A percentile compares a stretch with the other conserved stretches of the same genome.
Conservation (phyloP, 2,797 vertebrate genomes). For the Sebastes trivittatus region DNA sequence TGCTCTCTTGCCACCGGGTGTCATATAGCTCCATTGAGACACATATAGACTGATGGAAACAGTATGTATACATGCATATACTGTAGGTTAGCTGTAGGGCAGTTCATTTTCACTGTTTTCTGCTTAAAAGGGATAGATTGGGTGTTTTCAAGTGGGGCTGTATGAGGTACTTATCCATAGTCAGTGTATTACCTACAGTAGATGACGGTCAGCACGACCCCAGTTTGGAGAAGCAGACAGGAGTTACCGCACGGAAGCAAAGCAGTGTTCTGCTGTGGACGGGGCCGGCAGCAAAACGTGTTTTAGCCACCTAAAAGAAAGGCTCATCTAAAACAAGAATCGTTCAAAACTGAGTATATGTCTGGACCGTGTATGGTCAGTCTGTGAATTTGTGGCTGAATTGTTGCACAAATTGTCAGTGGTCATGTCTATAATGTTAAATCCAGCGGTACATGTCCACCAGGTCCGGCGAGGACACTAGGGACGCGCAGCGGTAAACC, state of each 20-base stretch:
- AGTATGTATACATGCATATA: not conserved
- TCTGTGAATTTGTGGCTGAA: too few relatives aligned
- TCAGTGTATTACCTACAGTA: not conserved
- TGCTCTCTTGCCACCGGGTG: conserved; percentile 21
- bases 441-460: too few relatives aligned
- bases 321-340: not conserved
- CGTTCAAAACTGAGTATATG: too few relatives aligned
- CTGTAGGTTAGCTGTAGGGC: not conserved
- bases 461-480: too few relatives aligned
- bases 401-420: too few relatives aligned
- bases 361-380: too few relatives aligned
- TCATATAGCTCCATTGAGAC: conserved; percentile 6
- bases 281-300: not conserved
- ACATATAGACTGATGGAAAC: not conserved
- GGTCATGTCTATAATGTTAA: too few relatives aligned
- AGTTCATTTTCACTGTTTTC: not conserved
- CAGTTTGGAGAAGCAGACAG: too few relatives aligned
- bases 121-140: not conserved
- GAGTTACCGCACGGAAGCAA: not conserved
- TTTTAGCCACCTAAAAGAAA: not conserved
- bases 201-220: too few relatives aligned
- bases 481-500: too few relatives aligned
- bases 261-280: not conserved
- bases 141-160: not conserved
- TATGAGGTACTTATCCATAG: not conserved